Evolutionary conservation across 2,888 invertebrate genomes (phyloP).

Genomic region (Eupelmus urozonus): DNA sequence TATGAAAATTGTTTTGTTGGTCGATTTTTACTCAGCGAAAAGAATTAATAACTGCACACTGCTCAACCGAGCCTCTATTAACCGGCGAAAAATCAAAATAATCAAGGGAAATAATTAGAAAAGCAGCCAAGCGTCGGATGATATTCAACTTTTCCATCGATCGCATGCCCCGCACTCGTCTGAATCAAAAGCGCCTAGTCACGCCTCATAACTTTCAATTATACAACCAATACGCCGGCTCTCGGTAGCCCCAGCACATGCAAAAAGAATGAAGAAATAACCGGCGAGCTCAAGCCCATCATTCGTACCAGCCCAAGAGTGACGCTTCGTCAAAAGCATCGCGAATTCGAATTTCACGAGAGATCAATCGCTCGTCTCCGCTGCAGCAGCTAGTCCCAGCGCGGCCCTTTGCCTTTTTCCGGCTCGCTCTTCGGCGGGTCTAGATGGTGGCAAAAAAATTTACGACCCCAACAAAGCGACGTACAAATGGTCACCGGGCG

Average conservation of each 20-base stretch:
- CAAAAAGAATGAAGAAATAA: not conserved
- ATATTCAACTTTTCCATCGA: no score
- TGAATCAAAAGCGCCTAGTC: not conserved
- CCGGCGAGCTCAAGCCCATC: not conserved
- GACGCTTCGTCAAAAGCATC: conserved; percentile 1
- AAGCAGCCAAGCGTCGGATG: no score
- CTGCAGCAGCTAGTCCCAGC: not conserved
- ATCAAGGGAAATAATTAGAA: no score
- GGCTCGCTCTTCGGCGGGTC: not conserved
- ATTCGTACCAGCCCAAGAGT: no score
- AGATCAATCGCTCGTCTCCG: conserved; percentile 36
- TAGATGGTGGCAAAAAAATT: conserved; percentile 51
- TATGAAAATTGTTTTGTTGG: no score
- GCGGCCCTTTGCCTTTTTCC: not conserved
- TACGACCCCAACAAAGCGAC: conserved; percentile 51
- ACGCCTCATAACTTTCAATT: not conserved
- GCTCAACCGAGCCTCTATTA: no score
- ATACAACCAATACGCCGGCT: no score
- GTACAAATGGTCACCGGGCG: conserved; percentile 30
- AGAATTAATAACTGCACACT: no score
- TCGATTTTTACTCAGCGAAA: no score
- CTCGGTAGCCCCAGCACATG: not conserved
- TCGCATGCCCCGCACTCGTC: no score
- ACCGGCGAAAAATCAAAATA: no score
- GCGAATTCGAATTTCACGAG: conserved; percentile 50